A percentile compares a stretch with the other conserved stretches of the same genome.
phyloP scores from a whole-genome alignment of 2,113 vertebrate genomes.

The Nanorana parkeri region DNA sequence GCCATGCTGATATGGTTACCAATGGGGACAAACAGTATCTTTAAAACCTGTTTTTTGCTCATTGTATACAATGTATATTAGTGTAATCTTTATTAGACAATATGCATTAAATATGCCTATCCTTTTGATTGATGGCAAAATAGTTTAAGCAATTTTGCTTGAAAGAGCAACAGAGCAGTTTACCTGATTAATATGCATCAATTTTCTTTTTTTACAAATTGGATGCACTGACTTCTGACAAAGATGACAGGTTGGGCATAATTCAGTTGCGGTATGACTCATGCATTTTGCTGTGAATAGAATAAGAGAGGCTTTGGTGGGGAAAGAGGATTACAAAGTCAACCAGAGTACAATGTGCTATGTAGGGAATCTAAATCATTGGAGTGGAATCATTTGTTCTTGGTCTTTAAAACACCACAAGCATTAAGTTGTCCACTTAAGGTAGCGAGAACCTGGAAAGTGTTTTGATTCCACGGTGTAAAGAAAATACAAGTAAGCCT shows the following conservation, averaged over 20 bases:
- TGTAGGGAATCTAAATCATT: neutral
- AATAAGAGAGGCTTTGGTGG: conserved; percentile 13
- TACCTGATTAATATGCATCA: conserved; percentile 1
- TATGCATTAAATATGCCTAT: too few species aligned
- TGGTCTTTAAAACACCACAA: neutral
- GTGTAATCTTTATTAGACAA: too few species aligned
- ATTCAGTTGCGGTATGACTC: conserved; percentile 17
- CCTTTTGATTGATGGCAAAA: too few species aligned
- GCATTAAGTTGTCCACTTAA: neutral
- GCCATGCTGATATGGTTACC: too few species aligned
- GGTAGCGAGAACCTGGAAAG: neutral
- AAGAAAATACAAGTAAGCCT: neutral
- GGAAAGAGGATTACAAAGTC: conserved; percentile 28
- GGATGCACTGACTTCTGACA: neutral
- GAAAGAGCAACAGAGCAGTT: neutral
- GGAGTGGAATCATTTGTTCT: neutral
- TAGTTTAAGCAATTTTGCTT: too few species aligned
- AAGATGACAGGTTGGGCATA: conserved; percentile 5
- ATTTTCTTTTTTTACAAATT: neutral
- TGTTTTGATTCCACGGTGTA: neutral
- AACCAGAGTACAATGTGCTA: neutral
- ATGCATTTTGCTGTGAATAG: conserved; percentile 8
- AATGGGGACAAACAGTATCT: too few species aligned
- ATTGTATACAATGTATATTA: too few species aligned
- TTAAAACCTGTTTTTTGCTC: too few species aligned